A percentile compares a stretch with the other conserved stretches of the same genome.
These are phyloP conservation scores for Lepus timidus DNA, from an alignment of 2,113 vertebrate genomes.

Conservation along the genomic window DNA sequence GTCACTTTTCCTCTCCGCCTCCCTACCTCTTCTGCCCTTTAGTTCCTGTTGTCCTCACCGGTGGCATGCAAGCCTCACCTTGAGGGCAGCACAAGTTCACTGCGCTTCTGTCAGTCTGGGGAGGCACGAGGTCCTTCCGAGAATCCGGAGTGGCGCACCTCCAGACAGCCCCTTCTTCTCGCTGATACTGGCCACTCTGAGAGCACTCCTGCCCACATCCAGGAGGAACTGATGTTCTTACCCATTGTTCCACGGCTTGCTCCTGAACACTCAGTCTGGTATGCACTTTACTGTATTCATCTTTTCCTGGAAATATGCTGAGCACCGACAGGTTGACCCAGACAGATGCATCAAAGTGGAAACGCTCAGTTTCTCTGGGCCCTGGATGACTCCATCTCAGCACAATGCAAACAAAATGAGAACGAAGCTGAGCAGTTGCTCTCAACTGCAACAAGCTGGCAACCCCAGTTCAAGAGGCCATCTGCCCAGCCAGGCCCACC, in stretches of 20 bases:
- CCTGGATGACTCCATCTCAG: fast-evolving
- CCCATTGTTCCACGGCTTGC: background rate
- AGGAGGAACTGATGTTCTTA: background rate
- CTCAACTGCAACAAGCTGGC: background rate
- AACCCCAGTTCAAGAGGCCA: background rate
- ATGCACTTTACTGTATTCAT: background rate
- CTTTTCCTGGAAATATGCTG: background rate
- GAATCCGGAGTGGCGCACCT: background rate
- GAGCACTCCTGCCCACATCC: background rate
- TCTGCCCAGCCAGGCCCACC: background rate
- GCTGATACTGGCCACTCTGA: background rate
- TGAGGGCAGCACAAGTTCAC: background rate
- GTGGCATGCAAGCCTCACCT: background rate
- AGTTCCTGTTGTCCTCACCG: background rate
- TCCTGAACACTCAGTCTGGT: background rate
- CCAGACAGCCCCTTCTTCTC: background rate
- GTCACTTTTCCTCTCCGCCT: background rate
- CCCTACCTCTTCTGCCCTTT: background rate
- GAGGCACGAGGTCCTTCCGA: background rate
- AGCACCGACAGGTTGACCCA: background rate
- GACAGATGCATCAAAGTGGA: background rate
- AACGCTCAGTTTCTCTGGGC: background rate
- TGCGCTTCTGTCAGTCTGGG: background rate
- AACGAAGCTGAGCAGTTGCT: constrained; percentile 5
- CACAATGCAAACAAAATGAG: background rate